Evolutionary conservation across 1,140 invertebrate species (phyloP), one percentile per base, ranked within the genome.

Genomic region (Ostrea edulis): DNA sequence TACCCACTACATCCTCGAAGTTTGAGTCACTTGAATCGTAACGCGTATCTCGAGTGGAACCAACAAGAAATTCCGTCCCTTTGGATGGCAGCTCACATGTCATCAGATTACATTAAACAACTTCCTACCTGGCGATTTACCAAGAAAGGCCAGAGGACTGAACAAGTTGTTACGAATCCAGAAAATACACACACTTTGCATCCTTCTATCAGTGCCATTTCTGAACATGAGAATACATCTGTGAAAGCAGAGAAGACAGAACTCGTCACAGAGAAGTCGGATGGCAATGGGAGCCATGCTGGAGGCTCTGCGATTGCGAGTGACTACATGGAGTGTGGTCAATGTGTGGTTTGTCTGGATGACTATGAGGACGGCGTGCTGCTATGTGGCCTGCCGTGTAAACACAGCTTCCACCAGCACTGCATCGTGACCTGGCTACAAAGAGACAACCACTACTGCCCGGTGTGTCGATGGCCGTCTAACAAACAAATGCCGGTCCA

Each of bases 341-440:
- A 96, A 77, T 96, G 96, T 93, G 95, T 95, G n/a, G 95, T 96
- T 53, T 96, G 96, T 93, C 91, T 96, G 81, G 96, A 96, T 29
- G 90, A 90, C 25, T 96, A 96, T 89, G 65, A 87, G n/a, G 83
- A 88, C 35, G 93, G 92, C 12, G 92, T 92, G 8, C 55, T 93
- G 14, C 89, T 96, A 2, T 96, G 95, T 93, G 96, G 95, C 1
- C 92, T 96, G 58, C 96, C 96, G 7, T 96, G 96, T 93, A 95
- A 95, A 8, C 96, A 96, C 91, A 94, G 94, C 86, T 96, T 95
- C 91, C 96, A 96, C 91, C 92, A 96, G 53, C 90, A 93, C 9
- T 96, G 96, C 91, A 96, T 96, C 22, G 90, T 96, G 88, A 87
- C 90, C 5, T 96, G 96, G 96, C 91, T 96, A 11, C 91, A 92